These are phyloP conservation scores for Dexiosoma caninum DNA, from an alignment of 2,888 invertebrate species.

Conservation along the genomic window DNA sequence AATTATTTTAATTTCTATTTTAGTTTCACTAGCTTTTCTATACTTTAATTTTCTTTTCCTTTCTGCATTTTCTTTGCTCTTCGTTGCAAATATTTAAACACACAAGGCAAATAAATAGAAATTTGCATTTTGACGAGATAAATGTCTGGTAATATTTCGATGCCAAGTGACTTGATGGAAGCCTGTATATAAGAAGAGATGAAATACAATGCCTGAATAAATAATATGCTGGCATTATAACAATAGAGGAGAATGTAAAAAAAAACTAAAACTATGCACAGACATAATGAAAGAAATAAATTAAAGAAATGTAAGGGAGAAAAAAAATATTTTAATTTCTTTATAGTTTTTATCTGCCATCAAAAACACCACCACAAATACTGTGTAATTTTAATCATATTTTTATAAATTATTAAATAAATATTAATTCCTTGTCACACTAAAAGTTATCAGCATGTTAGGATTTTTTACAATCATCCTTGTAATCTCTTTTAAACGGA, in stretches of 20 bases:
- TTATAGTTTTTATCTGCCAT: no score
- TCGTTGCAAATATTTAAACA: slow-evolving; percentile 5
- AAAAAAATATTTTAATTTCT: no score
- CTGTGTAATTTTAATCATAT: no score
- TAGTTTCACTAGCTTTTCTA: background rate
- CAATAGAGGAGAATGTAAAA: background rate
- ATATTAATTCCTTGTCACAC: no score
- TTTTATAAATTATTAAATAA: no score
- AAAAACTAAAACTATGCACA: background rate
- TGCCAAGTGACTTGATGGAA: slow-evolving; percentile 56
- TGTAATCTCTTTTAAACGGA: no score
- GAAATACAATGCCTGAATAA: slow-evolving; percentile 24
- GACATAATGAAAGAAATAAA: background rate
- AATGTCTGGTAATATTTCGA: slow-evolving; percentile 65
- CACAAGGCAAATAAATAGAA: slow-evolving; percentile 32
- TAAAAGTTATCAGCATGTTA: no score
- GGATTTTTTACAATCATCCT: no score
- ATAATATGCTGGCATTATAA: background rate
- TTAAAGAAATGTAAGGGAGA: background rate
- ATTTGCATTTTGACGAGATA: slow-evolving; percentile 66
- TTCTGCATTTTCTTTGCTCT: background rate
- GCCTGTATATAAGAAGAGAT: background rate
- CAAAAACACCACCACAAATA: no score
- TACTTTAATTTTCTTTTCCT: background rate
- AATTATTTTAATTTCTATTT: background rate